These are phyloP conservation scores for Kradibia gibbosae DNA, from an alignment of 1,140 invertebrate species.

Conservation along the genomic window DNA sequence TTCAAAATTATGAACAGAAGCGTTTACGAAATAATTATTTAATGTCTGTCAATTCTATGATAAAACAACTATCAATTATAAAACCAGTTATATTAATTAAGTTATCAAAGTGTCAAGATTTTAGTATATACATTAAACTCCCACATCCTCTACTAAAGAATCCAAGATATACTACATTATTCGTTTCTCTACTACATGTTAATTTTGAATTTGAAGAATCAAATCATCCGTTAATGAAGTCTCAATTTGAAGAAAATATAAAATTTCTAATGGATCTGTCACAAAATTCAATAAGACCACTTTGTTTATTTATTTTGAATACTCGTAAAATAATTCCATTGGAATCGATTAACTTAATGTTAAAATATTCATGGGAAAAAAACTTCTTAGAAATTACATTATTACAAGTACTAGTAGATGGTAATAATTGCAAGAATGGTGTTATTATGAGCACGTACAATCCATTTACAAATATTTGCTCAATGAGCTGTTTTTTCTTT, in stretches of 20 bases:
- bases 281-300: not conserved
- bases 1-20: not conserved
- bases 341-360: not conserved
- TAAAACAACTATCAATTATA: not conserved
- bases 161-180: not conserved
- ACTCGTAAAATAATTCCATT: not conserved
- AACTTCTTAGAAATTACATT: constrained; percentile 5
- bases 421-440: not conserved
- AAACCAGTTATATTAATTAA: not conserved
- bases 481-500: not conserved
- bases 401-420: not conserved
- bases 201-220: not conserved
- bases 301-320: not conserved
- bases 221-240: not conserved
- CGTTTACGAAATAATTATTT: not conserved
- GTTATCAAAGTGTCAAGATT: not conserved
- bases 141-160: not conserved
- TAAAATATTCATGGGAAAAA: constrained; percentile 17
- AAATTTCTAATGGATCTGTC: not conserved
- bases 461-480: constrained; percentile 11
- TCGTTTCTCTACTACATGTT: not conserved
- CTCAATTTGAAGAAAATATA: not conserved
- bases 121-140: not conserved
- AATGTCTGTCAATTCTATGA: not conserved
- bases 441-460: not conserved